phyloP scores from a whole-genome alignment of 2,888 invertebrate genomes.

The Eutolmus rufibarbis region DNA sequence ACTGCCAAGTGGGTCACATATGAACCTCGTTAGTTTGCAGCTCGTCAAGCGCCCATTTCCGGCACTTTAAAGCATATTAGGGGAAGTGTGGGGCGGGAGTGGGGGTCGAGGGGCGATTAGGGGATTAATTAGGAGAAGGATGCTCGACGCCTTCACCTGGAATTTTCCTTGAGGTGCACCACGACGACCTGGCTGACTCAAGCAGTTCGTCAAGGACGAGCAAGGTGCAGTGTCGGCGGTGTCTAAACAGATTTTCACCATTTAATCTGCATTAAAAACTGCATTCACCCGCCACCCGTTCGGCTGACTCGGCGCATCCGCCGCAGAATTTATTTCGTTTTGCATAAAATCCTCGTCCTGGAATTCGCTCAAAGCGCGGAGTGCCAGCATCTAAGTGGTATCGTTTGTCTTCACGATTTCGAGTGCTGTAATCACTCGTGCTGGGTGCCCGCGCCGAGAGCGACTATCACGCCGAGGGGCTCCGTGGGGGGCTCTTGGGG shows the following conservation, averaged over 20 bases:
- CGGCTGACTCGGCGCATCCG: neutral
- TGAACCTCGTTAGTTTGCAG: neutral
- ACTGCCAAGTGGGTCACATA: neutral
- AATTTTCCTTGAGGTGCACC: neutral
- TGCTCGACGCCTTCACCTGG: neutral
- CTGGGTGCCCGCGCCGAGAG: neutral
- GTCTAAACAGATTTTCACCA: neutral
- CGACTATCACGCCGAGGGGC: neutral
- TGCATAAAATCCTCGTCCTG: conserved; percentile 3
- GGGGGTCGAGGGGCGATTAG: neutral
- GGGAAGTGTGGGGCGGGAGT: neutral
- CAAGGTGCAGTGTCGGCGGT: neutral
- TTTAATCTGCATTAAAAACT: neutral
- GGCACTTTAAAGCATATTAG: neutral
- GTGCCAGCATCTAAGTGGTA: neutral
- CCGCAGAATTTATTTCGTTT: conserved; percentile 7
- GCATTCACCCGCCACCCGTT: neutral
- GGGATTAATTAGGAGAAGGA: neutral
- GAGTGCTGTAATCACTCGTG: conserved; percentile 6
- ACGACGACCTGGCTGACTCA: neutral
- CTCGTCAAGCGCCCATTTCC: neutral
- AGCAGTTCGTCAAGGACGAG: neutral
- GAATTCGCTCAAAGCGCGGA: neutral
- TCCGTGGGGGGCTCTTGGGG: neutral
- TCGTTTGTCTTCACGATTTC: conserved; percentile 22